Conservation (phyloP, 2,113 vertebrate species). For the Anthoscopus minutus region DNA sequence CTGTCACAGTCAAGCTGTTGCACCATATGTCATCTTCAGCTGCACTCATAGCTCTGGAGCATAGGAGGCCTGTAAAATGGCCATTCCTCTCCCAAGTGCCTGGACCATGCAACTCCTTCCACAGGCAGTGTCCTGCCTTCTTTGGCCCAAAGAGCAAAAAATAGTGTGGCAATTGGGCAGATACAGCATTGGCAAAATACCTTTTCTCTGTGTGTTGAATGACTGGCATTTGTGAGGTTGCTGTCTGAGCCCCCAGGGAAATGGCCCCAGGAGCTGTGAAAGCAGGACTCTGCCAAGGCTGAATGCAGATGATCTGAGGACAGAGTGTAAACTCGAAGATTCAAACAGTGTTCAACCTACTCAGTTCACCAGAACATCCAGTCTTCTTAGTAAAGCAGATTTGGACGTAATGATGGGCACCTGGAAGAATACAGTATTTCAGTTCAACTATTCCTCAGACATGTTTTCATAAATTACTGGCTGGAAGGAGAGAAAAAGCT, state of each 20-base stretch:
- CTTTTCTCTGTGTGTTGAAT: background rate
- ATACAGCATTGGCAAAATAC: background rate
- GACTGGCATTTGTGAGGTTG: background rate
- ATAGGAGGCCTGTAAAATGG: background rate
- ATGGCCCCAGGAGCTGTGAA: background rate
- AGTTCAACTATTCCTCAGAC: background rate
- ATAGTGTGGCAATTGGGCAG: background rate
- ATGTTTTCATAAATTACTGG: background rate
- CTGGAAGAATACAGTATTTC: background rate
- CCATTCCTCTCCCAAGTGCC: background rate
- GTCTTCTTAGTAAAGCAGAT: background rate
- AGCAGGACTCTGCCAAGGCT: background rate
- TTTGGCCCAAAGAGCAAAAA: background rate
- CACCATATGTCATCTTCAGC: background rate
- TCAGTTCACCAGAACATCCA: background rate
- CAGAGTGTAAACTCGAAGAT: background rate
- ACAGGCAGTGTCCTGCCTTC: background rate
- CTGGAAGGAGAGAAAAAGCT: background rate
- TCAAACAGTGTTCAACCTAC: background rate
- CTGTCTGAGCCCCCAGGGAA: background rate
- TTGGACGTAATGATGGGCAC: background rate
- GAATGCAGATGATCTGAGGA: background rate
- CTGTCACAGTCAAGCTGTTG: rapidly evolving
- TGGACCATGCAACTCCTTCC: background rate
- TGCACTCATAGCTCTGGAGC: background rate